Conservation (phyloP, 2,888 invertebrate species). For the Caenorhabditis imperialis region DNA sequence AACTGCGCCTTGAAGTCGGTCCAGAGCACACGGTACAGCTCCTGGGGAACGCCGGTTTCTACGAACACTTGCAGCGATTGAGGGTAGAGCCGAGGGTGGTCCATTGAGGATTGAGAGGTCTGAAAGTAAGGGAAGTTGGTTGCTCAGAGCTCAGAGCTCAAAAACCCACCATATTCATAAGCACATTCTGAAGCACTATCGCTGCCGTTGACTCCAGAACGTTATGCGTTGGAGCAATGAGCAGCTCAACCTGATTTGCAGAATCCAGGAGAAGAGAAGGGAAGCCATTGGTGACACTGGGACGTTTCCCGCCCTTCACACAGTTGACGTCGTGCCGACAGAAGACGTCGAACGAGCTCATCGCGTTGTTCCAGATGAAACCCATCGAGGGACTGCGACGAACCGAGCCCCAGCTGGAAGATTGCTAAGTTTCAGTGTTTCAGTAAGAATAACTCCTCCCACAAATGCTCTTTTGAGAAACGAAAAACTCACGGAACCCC, state of each 20-base stretch:
- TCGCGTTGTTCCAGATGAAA: constrained; percentile 66
- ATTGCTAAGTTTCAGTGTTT: neutral
- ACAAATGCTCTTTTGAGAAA: no score
- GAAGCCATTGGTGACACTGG: constrained; percentile 29
- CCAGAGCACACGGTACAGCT: constrained; percentile 49
- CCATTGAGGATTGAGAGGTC: constrained; percentile 19
- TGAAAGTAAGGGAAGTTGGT: constrained; percentile 9
- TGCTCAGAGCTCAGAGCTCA: no score
- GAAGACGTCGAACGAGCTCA: constrained; percentile 57
- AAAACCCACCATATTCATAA: constrained; percentile 48
- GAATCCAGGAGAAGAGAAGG: constrained; percentile 39
- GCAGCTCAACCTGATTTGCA: constrained; percentile 9
- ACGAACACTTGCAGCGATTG: constrained; percentile 27
- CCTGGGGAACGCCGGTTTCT: constrained; percentile 39
- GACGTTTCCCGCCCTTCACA: constrained; percentile 41
- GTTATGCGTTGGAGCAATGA: constrained; percentile 32
- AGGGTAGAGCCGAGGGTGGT: constrained; percentile 38
- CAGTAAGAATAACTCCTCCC: no score
- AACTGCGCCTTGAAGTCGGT: constrained; percentile 38
- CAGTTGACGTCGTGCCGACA: constrained; percentile 40
- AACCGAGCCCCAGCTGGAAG: constrained; percentile 60
- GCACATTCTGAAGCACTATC: constrained; percentile 12
- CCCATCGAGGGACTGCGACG: constrained; percentile 54
- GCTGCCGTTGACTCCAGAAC: constrained; percentile 29
- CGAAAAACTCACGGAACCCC: constrained; percentile 56